A percentile compares a stretch with the other conserved stretches of the same genome.
Conservation (phyloP, 2,888 invertebrate species). For the Hipparchia sbordonii region DNA sequence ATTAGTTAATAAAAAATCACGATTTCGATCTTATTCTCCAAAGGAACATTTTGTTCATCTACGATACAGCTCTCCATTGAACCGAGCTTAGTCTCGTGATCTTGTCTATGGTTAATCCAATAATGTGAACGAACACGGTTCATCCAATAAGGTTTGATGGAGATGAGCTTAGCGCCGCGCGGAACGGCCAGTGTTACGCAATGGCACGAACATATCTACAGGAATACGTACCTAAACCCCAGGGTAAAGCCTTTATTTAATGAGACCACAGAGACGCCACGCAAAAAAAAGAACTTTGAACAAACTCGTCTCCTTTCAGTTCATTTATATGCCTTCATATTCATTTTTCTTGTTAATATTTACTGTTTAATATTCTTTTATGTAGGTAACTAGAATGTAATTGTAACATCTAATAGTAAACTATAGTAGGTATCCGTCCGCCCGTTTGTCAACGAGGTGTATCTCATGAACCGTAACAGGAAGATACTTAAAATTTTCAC, state of each 20-base stretch:
- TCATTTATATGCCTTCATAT: too few species aligned
- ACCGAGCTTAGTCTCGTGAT: constrained; percentile 2
- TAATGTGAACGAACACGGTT: constrained; percentile 8
- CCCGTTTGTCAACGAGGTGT: too few species aligned
- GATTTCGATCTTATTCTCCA: not conserved
- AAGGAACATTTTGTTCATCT: not conserved
- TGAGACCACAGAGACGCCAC: not conserved
- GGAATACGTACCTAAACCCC: not conserved
- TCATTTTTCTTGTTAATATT: too few species aligned
- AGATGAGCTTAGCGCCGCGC: constrained; percentile 1
- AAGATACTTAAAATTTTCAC: too few species aligned
- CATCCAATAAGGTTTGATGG: constrained; percentile 16
- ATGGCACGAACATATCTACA: not conserved
- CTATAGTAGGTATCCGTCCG: too few species aligned
- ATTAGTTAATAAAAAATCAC: too few species aligned
- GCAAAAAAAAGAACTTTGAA: not conserved
- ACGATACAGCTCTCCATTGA: not conserved
- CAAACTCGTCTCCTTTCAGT: too few species aligned
- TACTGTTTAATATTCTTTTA: too few species aligned
- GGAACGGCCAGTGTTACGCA: constrained; percentile 2
- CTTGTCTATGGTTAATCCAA: constrained; percentile 8
- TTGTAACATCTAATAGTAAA: too few species aligned
- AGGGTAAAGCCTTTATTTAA: constrained; percentile 5
- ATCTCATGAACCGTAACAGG: too few species aligned
- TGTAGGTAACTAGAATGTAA: too few species aligned